Evolutionary conservation across 2,888 invertebrate species (phyloP).

Genomic region (Mimachlamys varia): DNA sequence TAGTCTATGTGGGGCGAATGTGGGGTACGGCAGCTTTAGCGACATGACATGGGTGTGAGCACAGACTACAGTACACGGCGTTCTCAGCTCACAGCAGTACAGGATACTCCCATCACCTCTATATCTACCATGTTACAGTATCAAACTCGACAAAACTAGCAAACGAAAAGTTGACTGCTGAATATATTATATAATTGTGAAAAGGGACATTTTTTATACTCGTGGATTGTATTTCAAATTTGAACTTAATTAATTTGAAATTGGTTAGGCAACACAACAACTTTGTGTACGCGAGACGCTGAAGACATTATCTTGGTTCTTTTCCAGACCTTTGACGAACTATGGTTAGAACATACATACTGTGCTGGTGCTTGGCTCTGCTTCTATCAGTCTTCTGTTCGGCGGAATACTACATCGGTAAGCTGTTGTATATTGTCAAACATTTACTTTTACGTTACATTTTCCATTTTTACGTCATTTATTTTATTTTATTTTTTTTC

Average conservation of each 20-base stretch:
- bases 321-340: conserved; percentile 20
- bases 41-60: conserved; percentile 28
- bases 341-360: neutral
- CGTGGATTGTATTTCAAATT: neutral
- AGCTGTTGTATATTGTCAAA: neutral
- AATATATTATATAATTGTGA: neutral
- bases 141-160: conserved; percentile 11
- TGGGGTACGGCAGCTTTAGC: neutral
- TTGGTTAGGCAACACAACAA: neutral
- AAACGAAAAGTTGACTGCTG: neutral
- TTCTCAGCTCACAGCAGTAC: neutral
- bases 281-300: neutral
- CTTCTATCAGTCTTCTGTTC: neutral
- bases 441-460: neutral
- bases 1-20: neutral
- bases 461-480: neutral
- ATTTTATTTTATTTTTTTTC: no score
- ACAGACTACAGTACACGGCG: neutral
- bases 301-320: neutral
- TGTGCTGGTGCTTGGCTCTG: neutral
- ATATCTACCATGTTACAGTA: neutral
- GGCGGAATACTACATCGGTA: conserved; percentile 17
- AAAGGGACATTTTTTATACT: neutral
- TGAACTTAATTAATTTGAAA: conserved; percentile 5
- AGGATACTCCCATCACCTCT: neutral